Percentiles rank a stretch among this genome's conserved stretches.
phyloP scores from a whole-genome alignment of 1,140 invertebrate genomes.

The Ostrea denselamellosa region DNA sequence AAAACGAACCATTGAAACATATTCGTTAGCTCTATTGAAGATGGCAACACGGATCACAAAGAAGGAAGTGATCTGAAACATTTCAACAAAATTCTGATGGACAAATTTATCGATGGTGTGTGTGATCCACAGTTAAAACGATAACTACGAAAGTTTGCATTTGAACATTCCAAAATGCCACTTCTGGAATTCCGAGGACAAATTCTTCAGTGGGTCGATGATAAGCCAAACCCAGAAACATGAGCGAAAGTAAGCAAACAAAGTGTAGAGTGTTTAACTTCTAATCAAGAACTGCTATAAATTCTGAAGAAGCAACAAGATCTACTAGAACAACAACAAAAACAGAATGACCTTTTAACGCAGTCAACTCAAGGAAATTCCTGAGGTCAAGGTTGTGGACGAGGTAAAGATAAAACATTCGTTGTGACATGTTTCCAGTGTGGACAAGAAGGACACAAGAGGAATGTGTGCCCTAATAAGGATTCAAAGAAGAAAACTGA shows the following conservation, averaged over 20 bases:
- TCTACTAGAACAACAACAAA: neutral
- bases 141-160: neutral
- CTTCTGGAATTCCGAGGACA: slow-evolving; percentile 21
- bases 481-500: neutral
- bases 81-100: neutral
- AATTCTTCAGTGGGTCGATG: slow-evolving; percentile 17
- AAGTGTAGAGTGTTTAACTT: neutral
- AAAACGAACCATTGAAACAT: neutral
- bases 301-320: neutral
- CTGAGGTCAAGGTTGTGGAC: neutral
- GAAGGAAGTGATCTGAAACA: neutral
- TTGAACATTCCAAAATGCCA: neutral
- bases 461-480: neutral
- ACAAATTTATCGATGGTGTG: slow-evolving; percentile 13
- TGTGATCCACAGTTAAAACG: neutral
- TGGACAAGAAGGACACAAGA: neutral
- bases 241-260: neutral
- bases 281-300: neutral
- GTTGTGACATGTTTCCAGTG: neutral
- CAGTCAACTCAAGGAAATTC: neutral
- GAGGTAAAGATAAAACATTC: neutral
- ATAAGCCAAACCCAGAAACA: neutral
- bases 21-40: neutral
- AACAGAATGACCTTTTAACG: neutral
- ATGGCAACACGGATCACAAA: neutral